These are phyloP conservation scores for Cyrtorhinus lividipennis DNA, from an alignment of 1,140 invertebrate genomes.

Conservation along the genomic window DNA sequence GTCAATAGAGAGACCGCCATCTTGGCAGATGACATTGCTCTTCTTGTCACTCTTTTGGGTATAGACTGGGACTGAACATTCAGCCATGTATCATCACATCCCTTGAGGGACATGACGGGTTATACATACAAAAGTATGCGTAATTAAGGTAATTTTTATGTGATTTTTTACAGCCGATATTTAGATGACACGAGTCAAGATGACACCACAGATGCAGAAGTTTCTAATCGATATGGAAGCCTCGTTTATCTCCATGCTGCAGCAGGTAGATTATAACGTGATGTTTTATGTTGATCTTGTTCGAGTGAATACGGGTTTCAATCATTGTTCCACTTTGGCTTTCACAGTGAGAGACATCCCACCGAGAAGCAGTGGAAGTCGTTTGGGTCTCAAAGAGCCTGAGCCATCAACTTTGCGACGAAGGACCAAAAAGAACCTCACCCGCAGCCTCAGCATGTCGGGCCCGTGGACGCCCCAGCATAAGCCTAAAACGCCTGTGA, in stretches of 20 bases:
- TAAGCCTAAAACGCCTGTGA: not conserved
- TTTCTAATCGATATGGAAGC: not conserved
- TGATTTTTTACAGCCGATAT: not conserved
- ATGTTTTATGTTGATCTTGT: not conserved
- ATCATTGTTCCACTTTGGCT: not conserved
- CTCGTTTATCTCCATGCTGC: not conserved
- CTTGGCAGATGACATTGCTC: too few relatives aligned
- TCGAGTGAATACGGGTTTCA: not conserved
- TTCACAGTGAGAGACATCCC: constrained; percentile 1
- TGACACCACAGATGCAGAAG: not conserved
- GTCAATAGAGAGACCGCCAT: too few relatives aligned
- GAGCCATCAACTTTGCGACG: not conserved
- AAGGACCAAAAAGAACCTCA: not conserved
- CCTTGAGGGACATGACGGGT: too few relatives aligned
- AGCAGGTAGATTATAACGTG: not conserved
- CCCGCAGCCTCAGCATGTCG: not conserved
- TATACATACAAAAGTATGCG: too few relatives aligned
- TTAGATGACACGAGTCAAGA: constrained; percentile 4
- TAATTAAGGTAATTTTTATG: too few relatives aligned
- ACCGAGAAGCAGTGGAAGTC: not conserved
- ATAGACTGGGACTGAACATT: too few relatives aligned
- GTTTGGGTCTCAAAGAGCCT: not conserved
- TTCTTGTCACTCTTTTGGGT: too few relatives aligned
- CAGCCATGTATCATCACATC: too few relatives aligned
- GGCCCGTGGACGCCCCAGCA: not conserved